Base-by-base conservation (phyloP, 2,888 invertebrate genomes). In the Xestobium rufovillosum region DNA sequence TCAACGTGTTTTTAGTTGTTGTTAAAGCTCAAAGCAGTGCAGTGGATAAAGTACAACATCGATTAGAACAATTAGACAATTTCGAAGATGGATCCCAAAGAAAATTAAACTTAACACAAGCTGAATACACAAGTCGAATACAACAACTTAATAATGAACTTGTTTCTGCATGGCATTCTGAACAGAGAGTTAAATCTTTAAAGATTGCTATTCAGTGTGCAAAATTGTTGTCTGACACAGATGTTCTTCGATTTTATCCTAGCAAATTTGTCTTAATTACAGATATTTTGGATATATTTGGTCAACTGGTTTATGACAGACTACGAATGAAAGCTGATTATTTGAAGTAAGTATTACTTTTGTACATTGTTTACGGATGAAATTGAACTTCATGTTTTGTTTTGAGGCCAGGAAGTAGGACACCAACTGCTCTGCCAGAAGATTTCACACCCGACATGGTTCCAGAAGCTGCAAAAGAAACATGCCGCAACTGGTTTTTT, bases 401-500 rank as follows among this genome's bases (percentile, higher is more conserved):
- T 55, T 52, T 47, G 44, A 76, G 75, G 44, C 71, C 71, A 17
- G 74, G 72, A 14, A 69, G 68, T 36, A 73, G 70, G 58, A 55
- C 59, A 10, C 57, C 69, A 2, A 67, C 66, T 41, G 57, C 67
- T 34, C 58, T 77, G 36, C 71, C 76, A 35, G 78, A 78, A 46
- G 74, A 78, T 57, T 87, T 90, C 55, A 80, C 83, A 34, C 75
- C 86, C 1, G 80, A 81, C 47, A 78, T 81, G 68, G 83, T 92
- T 3, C 78, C 82, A 1, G 90, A 90, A 60, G 72, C 80, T 33
- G 92, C 94, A 0, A 90, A 89, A 63, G 96, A 96, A 68, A 97
- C 95, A 0, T 95, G 95, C 59, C 80, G 89, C 48, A 98, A 98
- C 70, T 98, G 98, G 98, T 91, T 98, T 69, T 95, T 89, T 66